Percentiles rank a stretch among this genome's conserved stretches.
Evolutionary conservation across 2,113 vertebrate genomes (phyloP).

Genomic region (Plectropomus leopardus): DNA sequence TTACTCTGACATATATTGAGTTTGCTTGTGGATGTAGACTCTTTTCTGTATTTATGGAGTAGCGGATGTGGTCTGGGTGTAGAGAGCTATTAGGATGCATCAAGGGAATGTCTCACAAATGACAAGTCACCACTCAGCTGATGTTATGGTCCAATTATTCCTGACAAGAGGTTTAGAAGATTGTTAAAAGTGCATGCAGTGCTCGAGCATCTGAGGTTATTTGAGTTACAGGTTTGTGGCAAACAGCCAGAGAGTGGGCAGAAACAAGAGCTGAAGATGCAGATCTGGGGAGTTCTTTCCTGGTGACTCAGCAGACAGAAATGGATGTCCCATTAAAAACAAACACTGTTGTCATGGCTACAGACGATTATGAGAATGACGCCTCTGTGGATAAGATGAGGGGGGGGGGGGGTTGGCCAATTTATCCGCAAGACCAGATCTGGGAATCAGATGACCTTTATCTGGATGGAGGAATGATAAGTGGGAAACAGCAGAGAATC

Average conservation of each 20-base stretch:
- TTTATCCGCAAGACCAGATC: constrained; percentile 28
- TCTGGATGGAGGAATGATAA: constrained; percentile 29
- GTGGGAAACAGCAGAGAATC: constrained; percentile 7
- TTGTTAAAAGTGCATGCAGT: not conserved
- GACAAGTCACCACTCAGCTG: not conserved
- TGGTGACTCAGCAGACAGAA: constrained; percentile 61
- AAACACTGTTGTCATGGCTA: constrained; percentile 63
- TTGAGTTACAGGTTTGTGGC: not conserved
- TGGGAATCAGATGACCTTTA: constrained; percentile 62
- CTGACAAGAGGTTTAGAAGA: not conserved
- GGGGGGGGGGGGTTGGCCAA: not conserved
- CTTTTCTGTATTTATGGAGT: constrained; percentile 14
- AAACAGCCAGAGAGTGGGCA: not conserved
- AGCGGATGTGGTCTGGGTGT: constrained; percentile 15
- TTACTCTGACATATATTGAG: constrained; percentile 37
- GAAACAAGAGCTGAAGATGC: constrained; percentile 9
- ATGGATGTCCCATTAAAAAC: constrained; percentile 48
- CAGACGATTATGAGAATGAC: constrained; percentile 47
- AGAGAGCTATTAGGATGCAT: not conserved
- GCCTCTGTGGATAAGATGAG: constrained; percentile 50
- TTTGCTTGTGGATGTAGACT: constrained; percentile 1
- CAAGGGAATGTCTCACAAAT: constrained; percentile 12
- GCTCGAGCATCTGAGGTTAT: not conserved
- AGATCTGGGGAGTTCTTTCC: constrained; percentile 12
- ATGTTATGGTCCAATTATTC: constrained; percentile 3